Conservation (phyloP, 1,140 invertebrate species). For the Philaenus spumarius region DNA sequence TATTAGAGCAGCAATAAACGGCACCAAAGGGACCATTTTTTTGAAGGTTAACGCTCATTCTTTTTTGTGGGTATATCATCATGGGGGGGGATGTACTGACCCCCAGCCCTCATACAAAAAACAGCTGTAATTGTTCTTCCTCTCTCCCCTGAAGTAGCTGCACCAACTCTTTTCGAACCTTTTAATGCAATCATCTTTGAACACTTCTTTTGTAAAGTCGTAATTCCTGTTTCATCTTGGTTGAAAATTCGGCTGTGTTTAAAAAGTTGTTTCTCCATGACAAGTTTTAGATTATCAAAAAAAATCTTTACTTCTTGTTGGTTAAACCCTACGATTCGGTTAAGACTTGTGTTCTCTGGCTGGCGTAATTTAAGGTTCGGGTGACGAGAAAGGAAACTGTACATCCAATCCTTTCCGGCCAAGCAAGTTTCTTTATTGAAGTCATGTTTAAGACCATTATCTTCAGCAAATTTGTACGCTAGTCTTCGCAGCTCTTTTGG, state of each 20-base stretch:
- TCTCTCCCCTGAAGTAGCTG: slow-evolving; percentile 38
- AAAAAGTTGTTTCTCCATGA: slow-evolving; percentile 19
- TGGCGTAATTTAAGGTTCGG: slow-evolving; percentile 8
- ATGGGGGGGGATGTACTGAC: slow-evolving; percentile 34
- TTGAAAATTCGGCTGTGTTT: slow-evolving; percentile 27
- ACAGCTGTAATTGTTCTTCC: slow-evolving; percentile 35
- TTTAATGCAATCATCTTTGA: slow-evolving; percentile 30
- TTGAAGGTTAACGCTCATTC: slow-evolving; percentile 28
- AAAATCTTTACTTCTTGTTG: too few relatives aligned
- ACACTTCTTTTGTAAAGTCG: slow-evolving; percentile 29
- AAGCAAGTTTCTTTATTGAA: slow-evolving; percentile 5
- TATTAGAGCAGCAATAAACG: slow-evolving; percentile 30
- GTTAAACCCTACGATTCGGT: slow-evolving; percentile 27
- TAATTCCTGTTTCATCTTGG: slow-evolving; percentile 33
- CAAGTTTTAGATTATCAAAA: slow-evolving; percentile 20
- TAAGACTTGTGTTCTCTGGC: slow-evolving; percentile 19
- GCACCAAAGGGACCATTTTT: slow-evolving; percentile 33
- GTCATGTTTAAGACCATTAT: slow-evolving; percentile 8
- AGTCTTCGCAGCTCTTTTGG: slow-evolving; percentile 2
- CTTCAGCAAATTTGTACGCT: neutral
- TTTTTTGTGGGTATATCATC: slow-evolving; percentile 37
- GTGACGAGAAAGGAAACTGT: slow-evolving; percentile 8
- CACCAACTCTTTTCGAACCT: slow-evolving; percentile 37
- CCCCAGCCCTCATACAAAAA: slow-evolving; percentile 32
- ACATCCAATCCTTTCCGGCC: slow-evolving; percentile 17